Base-by-base conservation (phyloP, 2,113 vertebrate species). In the Myrmophylax atrothorax region DNA sequence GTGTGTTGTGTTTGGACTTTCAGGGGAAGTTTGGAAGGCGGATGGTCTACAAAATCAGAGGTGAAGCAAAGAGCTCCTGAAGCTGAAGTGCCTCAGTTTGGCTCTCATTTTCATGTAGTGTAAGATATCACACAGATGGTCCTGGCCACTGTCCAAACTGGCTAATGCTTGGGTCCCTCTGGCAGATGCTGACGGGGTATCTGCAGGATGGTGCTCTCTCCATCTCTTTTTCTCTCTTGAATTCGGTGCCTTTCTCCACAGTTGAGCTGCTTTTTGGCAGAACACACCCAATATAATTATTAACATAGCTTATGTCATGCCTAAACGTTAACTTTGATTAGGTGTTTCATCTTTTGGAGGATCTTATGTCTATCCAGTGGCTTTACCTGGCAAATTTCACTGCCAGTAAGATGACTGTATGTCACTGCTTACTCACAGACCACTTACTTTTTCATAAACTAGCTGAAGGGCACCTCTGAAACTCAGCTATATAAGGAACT, bases 111-210 rank as follows among this genome's bases (percentile, higher is more conserved):
- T 97, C 86, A 13, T 49, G 9, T 11, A 55, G 59, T 12, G 3
- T 78, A 72, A 97, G 97, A 94, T 94, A 84, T 64, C 95, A 91
- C 94, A 94, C 93, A 97, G 98, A 97, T 96, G 97, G 97, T 79
- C 53, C 95, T 97, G 97, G 97, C 97, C 84, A 49, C 68, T 91
- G 78, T 93, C 95, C 97, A 97, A 95, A 77, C 90, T 97, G 97
- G 96, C 88, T 92, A 58, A 68, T 96, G 84, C 91, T 96, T 2
- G 59, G 94, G 94, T 97, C 92, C 91, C 96, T 94, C 96, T 97
- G 97, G 96, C 94, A 93, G 93, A 90, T 94, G 96, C 96, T 97
- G 94, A 88, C n/a, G 44, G 96, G 91, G 64, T 90, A 94, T 78
- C 96, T 97, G 93, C 89, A 95, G 94, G 81, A 96, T 89, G 89